phyloP scores from a whole-genome alignment of 2,113 vertebrate genomes.

The Engystomops pustulosus region DNA sequence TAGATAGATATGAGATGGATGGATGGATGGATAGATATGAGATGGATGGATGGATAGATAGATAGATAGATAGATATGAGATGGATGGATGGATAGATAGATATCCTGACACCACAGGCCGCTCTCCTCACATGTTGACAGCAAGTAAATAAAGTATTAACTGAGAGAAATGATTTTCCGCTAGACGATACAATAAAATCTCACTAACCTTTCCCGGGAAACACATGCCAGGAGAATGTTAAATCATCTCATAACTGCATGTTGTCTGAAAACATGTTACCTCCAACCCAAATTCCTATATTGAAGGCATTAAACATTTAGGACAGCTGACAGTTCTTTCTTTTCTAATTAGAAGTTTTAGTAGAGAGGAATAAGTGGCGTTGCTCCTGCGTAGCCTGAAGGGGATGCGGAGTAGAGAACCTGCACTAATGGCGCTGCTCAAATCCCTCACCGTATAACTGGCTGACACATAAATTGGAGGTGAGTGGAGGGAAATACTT shows the following conservation, averaged over 20 bases:
- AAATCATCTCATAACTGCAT: conserved; percentile 55
- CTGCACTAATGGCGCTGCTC: conserved; percentile 26
- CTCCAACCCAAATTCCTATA: conserved; percentile 33
- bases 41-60: background rate
- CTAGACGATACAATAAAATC: conserved; percentile 49
- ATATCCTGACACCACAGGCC: background rate
- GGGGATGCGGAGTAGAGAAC: conserved; percentile 25
- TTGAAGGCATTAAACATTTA: conserved; percentile 59
- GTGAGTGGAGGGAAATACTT: conserved; percentile 48
- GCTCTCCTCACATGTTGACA: background rate
- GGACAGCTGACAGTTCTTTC: conserved; percentile 50
- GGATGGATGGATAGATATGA: too few species aligned
- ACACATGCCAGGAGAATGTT: conserved; percentile 50
- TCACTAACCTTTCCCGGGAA: conserved; percentile 39
- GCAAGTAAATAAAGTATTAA: conserved; percentile 52
- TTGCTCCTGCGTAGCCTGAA: conserved; percentile 25
- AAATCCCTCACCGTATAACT: conserved; percentile 52
- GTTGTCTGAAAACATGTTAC: conserved; percentile 50
- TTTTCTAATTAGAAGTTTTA: conserved; percentile 59
- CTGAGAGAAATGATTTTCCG: conserved; percentile 46
- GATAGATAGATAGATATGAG: background rate
- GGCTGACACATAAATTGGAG: conserved; percentile 49
- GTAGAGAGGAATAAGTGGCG: conserved; percentile 10
- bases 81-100: background rate
- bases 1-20: background rate